These are phyloP conservation scores for Xestia sexstrigata DNA, from an alignment of 2,888 invertebrate genomes.

Conservation along the genomic window DNA sequence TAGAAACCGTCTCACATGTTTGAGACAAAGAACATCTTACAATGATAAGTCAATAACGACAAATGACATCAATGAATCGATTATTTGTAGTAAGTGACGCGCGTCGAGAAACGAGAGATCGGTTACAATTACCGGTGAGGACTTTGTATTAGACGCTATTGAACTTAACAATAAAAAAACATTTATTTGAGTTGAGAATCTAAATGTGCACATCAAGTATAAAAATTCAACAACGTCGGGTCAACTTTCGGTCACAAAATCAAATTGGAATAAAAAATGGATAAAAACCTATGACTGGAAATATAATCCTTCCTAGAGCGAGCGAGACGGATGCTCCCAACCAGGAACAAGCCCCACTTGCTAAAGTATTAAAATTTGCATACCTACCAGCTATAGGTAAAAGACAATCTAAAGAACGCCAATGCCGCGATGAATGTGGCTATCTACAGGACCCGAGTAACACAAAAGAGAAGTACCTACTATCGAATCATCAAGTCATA, in stretches of 20 bases:
- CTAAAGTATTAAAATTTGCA: neutral
- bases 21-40: constrained; percentile 32
- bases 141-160: constrained; percentile 38
- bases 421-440: neutral
- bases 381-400: neutral
- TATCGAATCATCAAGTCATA: neutral
- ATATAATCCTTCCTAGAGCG: neutral
- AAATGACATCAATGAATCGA: constrained; percentile 63
- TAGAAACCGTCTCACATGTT: constrained; percentile 12
- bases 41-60: constrained; percentile 33
- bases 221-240: neutral
- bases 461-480: neutral
- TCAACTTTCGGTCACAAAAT: neutral
- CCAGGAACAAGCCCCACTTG: neutral
- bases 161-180: neutral
- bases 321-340: neutral
- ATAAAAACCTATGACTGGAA: neutral
- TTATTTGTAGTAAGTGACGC: constrained; percentile 67
- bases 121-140: constrained; percentile 25
- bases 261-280: neutral
- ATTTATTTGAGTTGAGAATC: neutral
- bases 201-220: neutral
- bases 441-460: neutral
- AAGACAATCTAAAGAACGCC: neutral
- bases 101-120: constrained; percentile 45